Evolutionary conservation across 1,140 invertebrate species (phyloP).

Genomic region (Ceratoteleas bidentatus): DNA sequence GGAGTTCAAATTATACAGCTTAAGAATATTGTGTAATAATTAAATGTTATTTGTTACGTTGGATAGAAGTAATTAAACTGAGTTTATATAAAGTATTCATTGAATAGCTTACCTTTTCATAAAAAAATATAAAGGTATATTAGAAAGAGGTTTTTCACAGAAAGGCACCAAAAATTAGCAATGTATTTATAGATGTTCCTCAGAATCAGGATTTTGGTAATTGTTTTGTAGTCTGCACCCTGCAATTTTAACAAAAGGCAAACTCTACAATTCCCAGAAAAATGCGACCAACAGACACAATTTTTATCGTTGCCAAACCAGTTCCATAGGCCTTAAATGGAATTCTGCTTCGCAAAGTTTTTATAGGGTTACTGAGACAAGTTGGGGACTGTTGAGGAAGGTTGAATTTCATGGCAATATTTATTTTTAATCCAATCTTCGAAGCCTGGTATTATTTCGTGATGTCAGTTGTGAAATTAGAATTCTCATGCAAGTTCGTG

Average conservation of each 20-base stretch:
- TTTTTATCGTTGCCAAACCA: slow-evolving; percentile 32
- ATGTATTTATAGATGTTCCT: no score
- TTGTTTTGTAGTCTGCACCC: not conserved
- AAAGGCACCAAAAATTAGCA: no score
- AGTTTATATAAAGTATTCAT: no score
- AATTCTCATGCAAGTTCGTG: slow-evolving; percentile 43
- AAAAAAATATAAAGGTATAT: not conserved
- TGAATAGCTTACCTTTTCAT: no score
- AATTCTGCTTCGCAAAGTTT: slow-evolving; percentile 39
- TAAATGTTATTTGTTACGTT: no score
- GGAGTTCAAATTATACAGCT: no score
- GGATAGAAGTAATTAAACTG: no score
- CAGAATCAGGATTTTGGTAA: no score
- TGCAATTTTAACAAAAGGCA: not conserved
- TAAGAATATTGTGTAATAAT: no score
- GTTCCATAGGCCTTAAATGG: slow-evolving; percentile 40
- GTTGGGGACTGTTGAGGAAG: slow-evolving; percentile 46
- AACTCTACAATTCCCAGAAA: not conserved
- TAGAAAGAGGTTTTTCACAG: not conserved
- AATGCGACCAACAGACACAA: slow-evolving; percentile 18
- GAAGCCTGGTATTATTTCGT: slow-evolving; percentile 34
- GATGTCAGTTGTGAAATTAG: slow-evolving; percentile 46
- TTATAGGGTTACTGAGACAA: slow-evolving; percentile 40
- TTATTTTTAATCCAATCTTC: slow-evolving; percentile 47
- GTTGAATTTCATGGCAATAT: slow-evolving; percentile 45